Percentiles rank a stretch among this genome's conserved stretches.
Conservation (phyloP, 2,113 vertebrate genomes). For the Menidia beryllina region DNA sequence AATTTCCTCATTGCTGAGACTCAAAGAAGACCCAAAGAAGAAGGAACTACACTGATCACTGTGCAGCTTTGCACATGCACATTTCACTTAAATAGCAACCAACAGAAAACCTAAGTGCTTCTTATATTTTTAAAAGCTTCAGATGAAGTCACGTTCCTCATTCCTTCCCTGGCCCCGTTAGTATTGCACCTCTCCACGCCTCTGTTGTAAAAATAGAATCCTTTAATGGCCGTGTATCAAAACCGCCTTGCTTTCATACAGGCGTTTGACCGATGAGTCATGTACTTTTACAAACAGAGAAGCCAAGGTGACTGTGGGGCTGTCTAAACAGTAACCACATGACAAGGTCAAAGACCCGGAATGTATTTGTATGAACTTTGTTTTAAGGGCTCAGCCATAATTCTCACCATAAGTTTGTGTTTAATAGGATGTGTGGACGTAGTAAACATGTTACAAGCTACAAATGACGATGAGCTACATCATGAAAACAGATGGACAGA, state of each 20-base stretch:
- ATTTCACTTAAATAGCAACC: no score
- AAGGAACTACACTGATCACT: neutral
- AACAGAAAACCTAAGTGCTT: no score
- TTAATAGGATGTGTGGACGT: neutral
- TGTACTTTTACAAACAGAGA: slow-evolving; percentile 8
- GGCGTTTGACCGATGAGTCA: slow-evolving; percentile 72
- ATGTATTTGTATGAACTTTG: slow-evolving; percentile 21
- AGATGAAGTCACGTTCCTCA: neutral
- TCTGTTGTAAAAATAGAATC: slow-evolving; percentile 35
- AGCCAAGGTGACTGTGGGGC: slow-evolving; percentile 43
- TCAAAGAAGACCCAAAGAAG: neutral
- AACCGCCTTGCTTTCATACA: neutral
- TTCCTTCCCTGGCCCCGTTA: slow-evolving; percentile 15
- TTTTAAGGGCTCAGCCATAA: slow-evolving; percentile 17
- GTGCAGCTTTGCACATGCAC: neutral
- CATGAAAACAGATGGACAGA: neutral
- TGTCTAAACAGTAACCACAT: slow-evolving; percentile 71
- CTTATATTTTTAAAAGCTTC: neutral
- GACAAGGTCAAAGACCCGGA: slow-evolving; percentile 58
- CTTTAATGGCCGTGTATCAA: slow-evolving; percentile 1
- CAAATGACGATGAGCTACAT: neutral
- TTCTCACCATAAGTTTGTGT: neutral
- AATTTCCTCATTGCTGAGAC: neutral
- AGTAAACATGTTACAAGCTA: neutral
- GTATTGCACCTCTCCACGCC: slow-evolving; percentile 45